Evolutionary conservation across 2,113 vertebrate genomes (phyloP).

Genomic region (Tyrannus savana): DNA sequence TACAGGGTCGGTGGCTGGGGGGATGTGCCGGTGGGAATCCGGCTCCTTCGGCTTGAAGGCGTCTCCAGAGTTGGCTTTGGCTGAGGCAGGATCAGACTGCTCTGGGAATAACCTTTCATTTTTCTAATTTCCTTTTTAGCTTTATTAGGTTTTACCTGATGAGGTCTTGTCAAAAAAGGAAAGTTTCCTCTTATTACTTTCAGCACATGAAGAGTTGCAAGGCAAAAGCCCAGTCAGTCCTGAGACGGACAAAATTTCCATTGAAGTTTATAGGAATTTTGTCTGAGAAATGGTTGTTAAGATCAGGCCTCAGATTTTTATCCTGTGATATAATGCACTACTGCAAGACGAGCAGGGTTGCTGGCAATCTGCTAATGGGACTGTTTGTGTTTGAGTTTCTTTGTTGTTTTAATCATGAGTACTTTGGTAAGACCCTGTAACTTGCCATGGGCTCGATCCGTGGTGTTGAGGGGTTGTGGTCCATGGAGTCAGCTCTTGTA

Average conservation of each 20-base stretch:
- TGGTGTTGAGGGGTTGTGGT: not conserved
- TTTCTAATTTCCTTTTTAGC: conserved; percentile 74
- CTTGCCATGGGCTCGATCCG: not conserved
- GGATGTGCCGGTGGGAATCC: not conserved
- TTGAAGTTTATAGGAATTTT: conserved; percentile 16
- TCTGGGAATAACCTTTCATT: conserved; percentile 65
- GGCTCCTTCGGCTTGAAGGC: not conserved
- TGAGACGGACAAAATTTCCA: not conserved
- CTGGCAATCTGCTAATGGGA: conserved; percentile 3
- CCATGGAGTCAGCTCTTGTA: accelerated
- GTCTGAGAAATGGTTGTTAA: not conserved
- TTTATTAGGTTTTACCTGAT: conserved; percentile 78
- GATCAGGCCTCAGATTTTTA: not conserved
- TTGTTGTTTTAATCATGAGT: not conserved
- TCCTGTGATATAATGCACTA: not conserved
- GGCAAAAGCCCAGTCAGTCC: not conserved
- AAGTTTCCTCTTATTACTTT: conserved; percentile 60
- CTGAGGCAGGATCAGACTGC: conserved; percentile 27
- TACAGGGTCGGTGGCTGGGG: accelerated
- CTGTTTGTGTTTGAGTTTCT: not conserved
- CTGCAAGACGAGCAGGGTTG: not conserved
- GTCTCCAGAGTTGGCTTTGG: not conserved
- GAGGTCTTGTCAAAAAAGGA: conserved; percentile 71
- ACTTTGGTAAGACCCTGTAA: not conserved
- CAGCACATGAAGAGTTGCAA: conserved; percentile 33